Conservation (phyloP, 2,797 vertebrate genomes). For the Manis javanica region DNA sequence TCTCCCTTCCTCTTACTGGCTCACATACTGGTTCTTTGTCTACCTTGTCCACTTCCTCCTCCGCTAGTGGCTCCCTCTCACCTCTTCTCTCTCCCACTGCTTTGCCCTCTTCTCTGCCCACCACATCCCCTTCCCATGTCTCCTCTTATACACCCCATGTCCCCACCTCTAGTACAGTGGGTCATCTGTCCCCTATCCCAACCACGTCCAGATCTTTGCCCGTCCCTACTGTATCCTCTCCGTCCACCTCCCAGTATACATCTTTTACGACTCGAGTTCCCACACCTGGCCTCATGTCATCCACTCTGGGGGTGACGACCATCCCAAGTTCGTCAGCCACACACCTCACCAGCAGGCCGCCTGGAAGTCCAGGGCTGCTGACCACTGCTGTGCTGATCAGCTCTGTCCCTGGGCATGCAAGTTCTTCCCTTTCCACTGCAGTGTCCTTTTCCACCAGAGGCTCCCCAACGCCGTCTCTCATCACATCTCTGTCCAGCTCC, state of each 20-base stretch:
- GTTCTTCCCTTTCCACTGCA: rapidly evolving
- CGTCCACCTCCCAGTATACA: neutral
- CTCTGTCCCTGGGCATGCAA: rapidly evolving
- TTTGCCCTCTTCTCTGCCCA: rapidly evolving
- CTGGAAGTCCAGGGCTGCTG: rapidly evolving
- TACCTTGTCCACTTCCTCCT: rapidly evolving
- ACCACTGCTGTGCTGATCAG: neutral
- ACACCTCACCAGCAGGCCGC: conserved; percentile 9
- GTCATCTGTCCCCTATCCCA: neutral
- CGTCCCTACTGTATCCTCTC: rapidly evolving
- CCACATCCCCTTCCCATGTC: rapidly evolving
- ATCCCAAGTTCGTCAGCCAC: neutral
- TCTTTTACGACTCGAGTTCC: neutral
- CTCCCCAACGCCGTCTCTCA: neutral
- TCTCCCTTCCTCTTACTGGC: no score
- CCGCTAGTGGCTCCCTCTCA: rapidly evolving
- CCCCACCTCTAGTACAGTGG: rapidly evolving
- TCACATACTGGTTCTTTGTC: no score
- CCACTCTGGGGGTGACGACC: neutral
- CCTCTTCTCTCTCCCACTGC: rapidly evolving
- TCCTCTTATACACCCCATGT: rapidly evolving
- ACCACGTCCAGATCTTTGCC: neutral
- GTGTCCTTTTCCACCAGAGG: neutral
- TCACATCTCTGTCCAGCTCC: neutral
- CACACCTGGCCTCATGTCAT: rapidly evolving